These are phyloP conservation scores for Catocala nupta DNA, from an alignment of 2,888 invertebrate genomes.

Conservation along the genomic window DNA sequence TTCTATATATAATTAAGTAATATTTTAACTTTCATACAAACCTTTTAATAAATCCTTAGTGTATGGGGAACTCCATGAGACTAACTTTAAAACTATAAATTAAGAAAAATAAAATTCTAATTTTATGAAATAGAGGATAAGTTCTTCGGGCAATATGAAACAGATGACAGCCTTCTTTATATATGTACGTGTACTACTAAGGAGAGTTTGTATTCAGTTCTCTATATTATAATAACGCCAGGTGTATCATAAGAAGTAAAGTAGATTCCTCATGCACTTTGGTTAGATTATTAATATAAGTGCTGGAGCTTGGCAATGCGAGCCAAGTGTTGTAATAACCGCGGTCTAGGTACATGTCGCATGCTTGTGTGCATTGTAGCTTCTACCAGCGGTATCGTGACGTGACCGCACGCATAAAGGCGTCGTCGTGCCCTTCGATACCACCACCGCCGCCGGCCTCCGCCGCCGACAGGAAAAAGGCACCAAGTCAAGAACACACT, in stretches of 20 bases:
- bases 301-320: background rate
- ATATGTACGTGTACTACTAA: too few relatives aligned
- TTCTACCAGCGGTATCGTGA: slow-evolving; percentile 96
- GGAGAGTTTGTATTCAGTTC: too few relatives aligned
- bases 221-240: too few relatives aligned
- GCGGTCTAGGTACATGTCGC: slow-evolving; percentile 53
- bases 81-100: too few relatives aligned
- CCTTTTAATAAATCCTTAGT: slow-evolving; percentile 16
- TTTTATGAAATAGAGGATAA: too few relatives aligned
- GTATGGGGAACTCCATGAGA: slow-evolving; percentile 13
- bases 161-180: too few relatives aligned
- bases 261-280: too few relatives aligned
- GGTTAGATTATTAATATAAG: too few relatives aligned
- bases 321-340: background rate
- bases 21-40: slow-evolving; percentile 44
- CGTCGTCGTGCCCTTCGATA: slow-evolving; percentile 93
- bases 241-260: too few relatives aligned
- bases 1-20: slow-evolving; percentile 54
- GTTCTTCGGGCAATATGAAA: too few relatives aligned
- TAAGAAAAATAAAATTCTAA: too few relatives aligned
- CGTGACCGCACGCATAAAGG: slow-evolving; percentile 96
- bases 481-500: slow-evolving; percentile 61
- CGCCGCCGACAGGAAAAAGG: slow-evolving; percentile 68
- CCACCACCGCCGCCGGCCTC: slow-evolving; percentile 86
- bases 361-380: slow-evolving; percentile 87